Conservation (phyloP, 1,140 invertebrate species). For the Amyelois transitella region DNA sequence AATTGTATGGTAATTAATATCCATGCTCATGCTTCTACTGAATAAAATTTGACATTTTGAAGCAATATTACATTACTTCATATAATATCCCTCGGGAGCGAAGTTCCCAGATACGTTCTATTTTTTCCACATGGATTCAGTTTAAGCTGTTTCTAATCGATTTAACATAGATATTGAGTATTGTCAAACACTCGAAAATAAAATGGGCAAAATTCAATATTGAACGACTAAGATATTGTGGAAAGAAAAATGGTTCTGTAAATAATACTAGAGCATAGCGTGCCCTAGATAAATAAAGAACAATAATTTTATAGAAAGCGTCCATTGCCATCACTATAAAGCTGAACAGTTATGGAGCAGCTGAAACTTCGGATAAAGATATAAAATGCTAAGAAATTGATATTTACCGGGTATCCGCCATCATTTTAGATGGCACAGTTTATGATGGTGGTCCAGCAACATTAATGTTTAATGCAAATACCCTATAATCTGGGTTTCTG, state of each 20-base stretch:
- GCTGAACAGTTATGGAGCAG: background rate
- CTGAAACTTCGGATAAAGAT: background rate
- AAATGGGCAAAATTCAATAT: constrained; percentile 17
- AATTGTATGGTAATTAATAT: no score
- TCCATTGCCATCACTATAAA: background rate
- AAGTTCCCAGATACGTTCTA: no score
- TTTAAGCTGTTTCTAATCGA: no score
- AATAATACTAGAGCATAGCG: background rate
- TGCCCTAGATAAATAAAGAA: background rate
- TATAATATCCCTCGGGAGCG: no score
- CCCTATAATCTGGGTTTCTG: constrained; percentile 16
- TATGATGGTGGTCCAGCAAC: constrained; percentile 10
- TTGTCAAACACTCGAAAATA: no score
- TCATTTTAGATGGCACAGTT: background rate
- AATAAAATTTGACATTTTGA: no score
- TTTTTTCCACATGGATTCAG: no score
- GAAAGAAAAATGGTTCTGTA: background rate
- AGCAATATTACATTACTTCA: no score
- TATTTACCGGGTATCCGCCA: background rate
- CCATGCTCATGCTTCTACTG: no score
- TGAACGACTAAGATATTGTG: constrained; percentile 8
- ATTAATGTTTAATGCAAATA: constrained; percentile 27
- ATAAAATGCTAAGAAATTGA: background rate
- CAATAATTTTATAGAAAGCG: background rate
- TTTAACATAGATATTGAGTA: no score